These are phyloP conservation scores for Xiphorhynchus elegans DNA, from an alignment of 2,113 vertebrate species.

Conservation along the genomic window DNA sequence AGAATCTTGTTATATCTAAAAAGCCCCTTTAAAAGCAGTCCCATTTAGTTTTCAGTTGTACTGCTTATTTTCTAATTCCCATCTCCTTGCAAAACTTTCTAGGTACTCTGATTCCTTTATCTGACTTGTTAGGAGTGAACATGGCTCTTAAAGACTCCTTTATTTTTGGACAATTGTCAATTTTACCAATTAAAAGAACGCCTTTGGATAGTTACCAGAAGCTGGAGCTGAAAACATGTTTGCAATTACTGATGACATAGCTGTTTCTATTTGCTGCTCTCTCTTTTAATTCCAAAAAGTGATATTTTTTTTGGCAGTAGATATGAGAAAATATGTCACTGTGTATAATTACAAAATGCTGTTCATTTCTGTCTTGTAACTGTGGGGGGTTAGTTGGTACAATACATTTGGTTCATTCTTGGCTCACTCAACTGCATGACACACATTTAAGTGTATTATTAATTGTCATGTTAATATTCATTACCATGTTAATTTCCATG, in stretches of 20 bases:
- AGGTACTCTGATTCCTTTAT: not conserved
- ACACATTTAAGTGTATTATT: slow-evolving; percentile 48
- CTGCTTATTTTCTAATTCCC: not conserved
- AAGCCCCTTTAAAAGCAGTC: not conserved
- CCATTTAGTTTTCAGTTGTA: accelerated
- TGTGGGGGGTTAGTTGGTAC: slow-evolving; percentile 37
- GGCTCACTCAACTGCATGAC: slow-evolving; percentile 32
- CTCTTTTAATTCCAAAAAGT: slow-evolving; percentile 67
- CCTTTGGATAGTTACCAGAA: slow-evolving; percentile 64
- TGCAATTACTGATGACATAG: slow-evolving; percentile 69
- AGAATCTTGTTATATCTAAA: not conserved
- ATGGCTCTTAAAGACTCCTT: slow-evolving; percentile 14
- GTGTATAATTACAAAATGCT: slow-evolving; percentile 67
- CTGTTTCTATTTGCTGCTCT: slow-evolving; percentile 69
- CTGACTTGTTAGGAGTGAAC: slow-evolving; percentile 19
- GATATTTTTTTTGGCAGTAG: slow-evolving; percentile 63
- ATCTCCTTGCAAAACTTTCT: slow-evolving; percentile 17
- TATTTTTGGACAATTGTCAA: slow-evolving; percentile 55
- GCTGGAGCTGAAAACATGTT: slow-evolving; percentile 46
- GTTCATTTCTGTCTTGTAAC: slow-evolving; percentile 41
- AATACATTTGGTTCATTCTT: slow-evolving; percentile 40
- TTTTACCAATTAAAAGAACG: slow-evolving; percentile 56
- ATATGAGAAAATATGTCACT: slow-evolving; percentile 64
- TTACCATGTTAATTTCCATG: slow-evolving; percentile 27
- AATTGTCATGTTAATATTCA: slow-evolving; percentile 56